phyloP scores from a whole-genome alignment of 2,888 invertebrate species.

The Hyposoter didymator region DNA sequence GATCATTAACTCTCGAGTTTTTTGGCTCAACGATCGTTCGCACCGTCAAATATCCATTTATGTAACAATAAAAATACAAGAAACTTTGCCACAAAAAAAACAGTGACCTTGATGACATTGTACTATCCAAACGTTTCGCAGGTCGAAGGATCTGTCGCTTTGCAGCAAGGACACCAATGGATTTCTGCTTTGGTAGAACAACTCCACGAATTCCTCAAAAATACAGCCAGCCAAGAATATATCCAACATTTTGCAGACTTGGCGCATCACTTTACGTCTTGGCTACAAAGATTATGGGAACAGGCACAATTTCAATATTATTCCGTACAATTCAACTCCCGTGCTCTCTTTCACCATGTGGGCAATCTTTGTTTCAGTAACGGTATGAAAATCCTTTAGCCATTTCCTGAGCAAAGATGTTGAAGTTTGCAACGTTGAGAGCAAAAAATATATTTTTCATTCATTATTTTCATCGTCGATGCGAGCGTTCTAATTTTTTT shows the following conservation, averaged over 20 bases:
- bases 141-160: conserved; percentile 76
- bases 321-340: conserved; percentile 74
- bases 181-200: conserved; percentile 72
- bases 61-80: conserved; percentile 37
- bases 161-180: conserved; percentile 79
- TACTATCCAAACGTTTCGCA: conserved; percentile 54
- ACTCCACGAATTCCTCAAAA: conserved; percentile 71
- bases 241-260: conserved; percentile 74
- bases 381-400: conserved; percentile 70
- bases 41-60: conserved; percentile 39
- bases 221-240: conserved; percentile 73
- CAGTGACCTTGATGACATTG: background rate
- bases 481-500: too few relatives aligned
- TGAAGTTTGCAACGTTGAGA: too few relatives aligned
- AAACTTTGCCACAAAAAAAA: background rate
- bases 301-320: conserved; percentile 75
- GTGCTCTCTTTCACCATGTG: conserved; percentile 75
- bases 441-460: too few relatives aligned
- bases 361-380: conserved; percentile 70
- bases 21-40: background rate
- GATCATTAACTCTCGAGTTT: conserved; percentile 9
- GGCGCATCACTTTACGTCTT: conserved; percentile 69
- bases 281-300: conserved; percentile 74
- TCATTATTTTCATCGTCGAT: too few relatives aligned
- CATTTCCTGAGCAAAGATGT: too few relatives aligned